A percentile compares a stretch with the other conserved stretches of the same genome.
phyloP scores from a whole-genome alignment of 2,888 invertebrate genomes.

The Drosophila fungiperda region DNA sequence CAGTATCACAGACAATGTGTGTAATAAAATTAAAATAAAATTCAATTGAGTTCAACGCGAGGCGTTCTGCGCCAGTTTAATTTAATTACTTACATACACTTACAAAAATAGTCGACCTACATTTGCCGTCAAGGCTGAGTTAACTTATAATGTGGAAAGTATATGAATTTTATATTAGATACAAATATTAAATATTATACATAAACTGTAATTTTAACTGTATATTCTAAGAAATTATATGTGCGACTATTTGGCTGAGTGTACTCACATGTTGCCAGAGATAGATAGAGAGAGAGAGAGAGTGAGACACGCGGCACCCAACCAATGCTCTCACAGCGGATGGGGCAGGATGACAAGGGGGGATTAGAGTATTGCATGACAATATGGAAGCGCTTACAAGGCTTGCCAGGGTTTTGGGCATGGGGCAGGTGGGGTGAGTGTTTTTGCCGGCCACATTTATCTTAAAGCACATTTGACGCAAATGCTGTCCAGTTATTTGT shows the following conservation, averaged over 20 bases:
- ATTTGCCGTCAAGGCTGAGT: neutral
- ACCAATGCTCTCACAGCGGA: conserved; percentile 1
- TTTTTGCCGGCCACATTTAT: conserved; percentile 64
- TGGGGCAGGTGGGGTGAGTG: neutral
- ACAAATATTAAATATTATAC: neutral
- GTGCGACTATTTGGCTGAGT: neutral
- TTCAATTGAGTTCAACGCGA: conserved; percentile 76
- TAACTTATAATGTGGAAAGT: neutral
- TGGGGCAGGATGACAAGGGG: neutral
- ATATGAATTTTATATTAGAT: neutral
- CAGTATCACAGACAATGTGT: conserved; percentile 44
- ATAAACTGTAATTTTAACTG: neutral
- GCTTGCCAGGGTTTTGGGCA: neutral
- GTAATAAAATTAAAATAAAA: conserved; percentile 79
- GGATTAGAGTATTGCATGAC: neutral
- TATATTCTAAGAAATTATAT: neutral
- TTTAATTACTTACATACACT: conserved; percentile 72
- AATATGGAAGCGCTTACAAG: conserved; percentile 2
- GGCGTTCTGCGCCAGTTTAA: conserved; percentile 68
- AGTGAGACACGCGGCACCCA: neutral
- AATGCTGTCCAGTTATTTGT: conserved; percentile 46
- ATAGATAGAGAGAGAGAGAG: neutral
- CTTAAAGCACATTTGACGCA: conserved; percentile 41
- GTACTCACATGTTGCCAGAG: conserved; percentile 1
- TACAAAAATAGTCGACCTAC: neutral